Conservation (phyloP, 2,888 invertebrate genomes). For the Noctuana brunneofusca region DNA sequence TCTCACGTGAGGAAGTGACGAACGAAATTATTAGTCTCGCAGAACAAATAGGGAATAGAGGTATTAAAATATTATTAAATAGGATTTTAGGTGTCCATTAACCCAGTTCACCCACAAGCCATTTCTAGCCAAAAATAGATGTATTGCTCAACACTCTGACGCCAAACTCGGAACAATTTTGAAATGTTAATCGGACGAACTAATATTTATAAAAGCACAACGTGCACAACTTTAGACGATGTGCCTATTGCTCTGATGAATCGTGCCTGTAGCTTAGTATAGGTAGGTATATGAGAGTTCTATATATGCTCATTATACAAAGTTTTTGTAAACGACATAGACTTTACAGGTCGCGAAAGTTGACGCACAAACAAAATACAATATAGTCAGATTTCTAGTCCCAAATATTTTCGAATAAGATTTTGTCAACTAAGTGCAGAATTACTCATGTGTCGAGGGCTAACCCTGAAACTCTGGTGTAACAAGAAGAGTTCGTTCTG, state of each 20-base stretch:
- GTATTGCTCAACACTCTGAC: conserved; percentile 46
- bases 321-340: conserved; percentile 36
- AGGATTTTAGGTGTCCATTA: conserved; percentile 20
- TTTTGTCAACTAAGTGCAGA: conserved; percentile 59
- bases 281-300: conserved; percentile 17
- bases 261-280: conserved; percentile 44
- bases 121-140: conserved; percentile 54
- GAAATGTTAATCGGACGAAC: conserved; percentile 27
- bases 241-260: conserved; percentile 22
- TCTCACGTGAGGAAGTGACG: conserved; percentile 14
- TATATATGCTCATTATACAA: conserved; percentile 45
- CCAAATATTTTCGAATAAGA: conserved; percentile 65
- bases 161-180: conserved; percentile 44
- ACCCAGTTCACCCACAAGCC: conserved; percentile 43
- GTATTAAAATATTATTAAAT: conserved; percentile 23
- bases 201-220: conserved; percentile 28
- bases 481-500: conserved; percentile 62
- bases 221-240: conserved; percentile 24
- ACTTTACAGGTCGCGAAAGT: conserved; percentile 34
- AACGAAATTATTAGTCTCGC: conserved; percentile 20
- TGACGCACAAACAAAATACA: conserved; percentile 63
- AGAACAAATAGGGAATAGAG: conserved; percentile 29
- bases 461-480: conserved; percentile 44
- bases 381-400: conserved; percentile 80
- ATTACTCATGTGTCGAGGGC: conserved; percentile 51